Evolutionary conservation across 2,888 invertebrate genomes (phyloP).

Genomic region (Liodrosophila aerea): DNA sequence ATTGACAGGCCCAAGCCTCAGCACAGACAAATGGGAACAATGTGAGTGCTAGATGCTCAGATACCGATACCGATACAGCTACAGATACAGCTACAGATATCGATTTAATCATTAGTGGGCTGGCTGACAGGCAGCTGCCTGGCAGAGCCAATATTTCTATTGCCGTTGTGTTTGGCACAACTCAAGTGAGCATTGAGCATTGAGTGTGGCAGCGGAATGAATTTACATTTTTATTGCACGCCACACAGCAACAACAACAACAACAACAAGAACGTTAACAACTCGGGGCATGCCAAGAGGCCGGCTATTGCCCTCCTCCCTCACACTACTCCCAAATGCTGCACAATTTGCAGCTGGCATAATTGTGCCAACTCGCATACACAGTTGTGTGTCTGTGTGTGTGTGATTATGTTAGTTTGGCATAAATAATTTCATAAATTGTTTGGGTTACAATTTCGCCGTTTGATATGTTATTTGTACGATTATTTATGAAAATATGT

Average conservation of each 20-base stretch:
- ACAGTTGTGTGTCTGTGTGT: conserved; percentile 7
- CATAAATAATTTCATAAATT: conserved; percentile 43
- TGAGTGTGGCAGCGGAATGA: conserved; percentile 39
- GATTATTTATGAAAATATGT: too few relatives aligned
- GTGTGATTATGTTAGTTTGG: conserved; percentile 49
- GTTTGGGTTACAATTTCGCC: conserved; percentile 13
- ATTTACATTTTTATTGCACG: conserved; percentile 73
- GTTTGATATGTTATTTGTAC: background rate
- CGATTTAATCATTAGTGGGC: conserved; percentile 73
- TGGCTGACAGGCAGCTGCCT: conserved; percentile 21
- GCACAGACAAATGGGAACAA: conserved; percentile 32
- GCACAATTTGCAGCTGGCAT: conserved; percentile 31
- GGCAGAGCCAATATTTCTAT: conserved; percentile 1
- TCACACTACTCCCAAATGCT: too few relatives aligned
- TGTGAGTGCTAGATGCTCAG: conserved; percentile 32
- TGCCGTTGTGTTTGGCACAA: background rate
- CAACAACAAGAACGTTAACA: background rate
- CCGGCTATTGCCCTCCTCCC: background rate
- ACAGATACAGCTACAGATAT: conserved; percentile 53
- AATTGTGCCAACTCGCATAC: conserved; percentile 17
- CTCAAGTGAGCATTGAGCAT: conserved; percentile 38
- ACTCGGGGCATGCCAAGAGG: background rate
- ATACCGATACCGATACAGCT: conserved; percentile 27
- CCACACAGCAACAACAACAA: conserved; percentile 6
- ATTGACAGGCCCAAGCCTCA: conserved; percentile 42